A percentile compares a stretch with the other conserved stretches of the same genome.
phyloP scores from a whole-genome alignment of 2,113 vertebrate species.

The Eubucco bourcierii region DNA sequence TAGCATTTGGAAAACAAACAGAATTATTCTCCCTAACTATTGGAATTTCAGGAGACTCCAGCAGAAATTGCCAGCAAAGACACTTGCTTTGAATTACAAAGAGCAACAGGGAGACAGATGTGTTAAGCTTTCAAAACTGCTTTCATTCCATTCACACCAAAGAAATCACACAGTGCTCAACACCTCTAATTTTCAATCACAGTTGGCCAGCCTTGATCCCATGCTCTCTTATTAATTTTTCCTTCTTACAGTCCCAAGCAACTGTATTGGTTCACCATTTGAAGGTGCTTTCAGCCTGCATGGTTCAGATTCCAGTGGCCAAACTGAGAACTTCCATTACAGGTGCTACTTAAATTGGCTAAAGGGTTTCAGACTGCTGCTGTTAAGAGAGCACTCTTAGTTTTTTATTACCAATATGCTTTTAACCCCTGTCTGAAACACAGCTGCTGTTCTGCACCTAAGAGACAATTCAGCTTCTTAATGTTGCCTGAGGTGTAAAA shows the following conservation, averaged over 20 bases:
- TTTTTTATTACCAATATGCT: background rate
- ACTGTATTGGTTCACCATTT: background rate
- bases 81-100: constrained; percentile 34
- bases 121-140: constrained; percentile 35
- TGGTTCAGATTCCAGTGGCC: background rate
- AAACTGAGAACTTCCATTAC: background rate
- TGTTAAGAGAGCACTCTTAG: background rate
- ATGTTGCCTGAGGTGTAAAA: background rate
- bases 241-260: background rate
- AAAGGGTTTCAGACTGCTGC: background rate
- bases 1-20: background rate
- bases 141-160: constrained; percentile 28
- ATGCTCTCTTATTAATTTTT: constrained; percentile 25
- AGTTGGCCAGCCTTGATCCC: background rate
- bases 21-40: background rate
- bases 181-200: constrained; percentile 44
- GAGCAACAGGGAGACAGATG: constrained; percentile 8
- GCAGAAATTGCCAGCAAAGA: background rate
- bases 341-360: background rate
- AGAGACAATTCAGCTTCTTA: background rate
- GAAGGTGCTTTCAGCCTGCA: background rate
- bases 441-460: background rate
- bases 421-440: background rate
- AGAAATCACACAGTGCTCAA: constrained; percentile 43
- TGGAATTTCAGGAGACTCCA: background rate